Conservation (phyloP, 1,140 invertebrate genomes). For the Tribolium castaneum region DNA sequence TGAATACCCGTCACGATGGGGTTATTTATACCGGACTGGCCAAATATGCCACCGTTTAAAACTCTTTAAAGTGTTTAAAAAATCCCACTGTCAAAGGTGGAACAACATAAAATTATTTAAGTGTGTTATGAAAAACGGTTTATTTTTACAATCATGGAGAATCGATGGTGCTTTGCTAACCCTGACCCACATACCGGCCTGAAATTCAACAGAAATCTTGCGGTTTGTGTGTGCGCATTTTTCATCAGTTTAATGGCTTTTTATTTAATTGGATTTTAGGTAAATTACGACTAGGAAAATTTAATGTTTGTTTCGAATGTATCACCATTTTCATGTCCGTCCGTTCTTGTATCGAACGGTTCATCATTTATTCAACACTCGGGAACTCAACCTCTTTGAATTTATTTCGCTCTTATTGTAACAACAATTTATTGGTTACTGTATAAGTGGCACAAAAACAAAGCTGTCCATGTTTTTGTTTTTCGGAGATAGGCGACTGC, state of each 20-base stretch:
- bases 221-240: neutral
- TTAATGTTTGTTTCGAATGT: too few species aligned
- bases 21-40: conserved; percentile 12
- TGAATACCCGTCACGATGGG: conserved; percentile 31
- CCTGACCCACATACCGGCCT: neutral
- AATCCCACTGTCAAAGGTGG: neutral
- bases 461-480: neutral
- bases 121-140: conserved; percentile 9
- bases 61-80: neutral
- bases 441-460: neutral
- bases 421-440: neutral
- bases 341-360: neutral
- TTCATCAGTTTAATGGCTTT: neutral
- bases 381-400: neutral
- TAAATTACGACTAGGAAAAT: neutral
- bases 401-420: neutral
- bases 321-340: neutral
- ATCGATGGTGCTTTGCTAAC: conserved; percentile 10
- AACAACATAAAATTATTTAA: conserved; percentile 10
- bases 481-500: neutral
- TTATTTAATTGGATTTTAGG: neutral
- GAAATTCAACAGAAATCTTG: neutral
- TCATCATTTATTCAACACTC: neutral
- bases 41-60: conserved; percentile 22
- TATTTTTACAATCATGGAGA: neutral